Base-by-base conservation (phyloP, 2,113 vertebrate genomes). In the Sisor rabdophorus region DNA sequence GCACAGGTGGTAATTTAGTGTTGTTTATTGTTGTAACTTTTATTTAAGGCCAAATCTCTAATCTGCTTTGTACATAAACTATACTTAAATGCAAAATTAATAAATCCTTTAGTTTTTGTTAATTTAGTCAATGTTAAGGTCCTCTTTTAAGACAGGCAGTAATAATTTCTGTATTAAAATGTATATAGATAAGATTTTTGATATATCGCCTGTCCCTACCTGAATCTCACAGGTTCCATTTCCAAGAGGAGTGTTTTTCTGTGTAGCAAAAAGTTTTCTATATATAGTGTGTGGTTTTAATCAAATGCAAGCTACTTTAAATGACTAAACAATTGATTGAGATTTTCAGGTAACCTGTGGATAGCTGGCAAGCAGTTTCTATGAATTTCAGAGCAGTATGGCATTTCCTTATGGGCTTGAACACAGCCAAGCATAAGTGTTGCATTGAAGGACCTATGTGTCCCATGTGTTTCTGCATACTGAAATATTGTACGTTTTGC, bases 401-500 rank as follows among this genome's bases (percentile, higher is more conserved):
- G 8, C n/a, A 52, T 52, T 69, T 52, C 19, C 24, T 2, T 12
- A 17, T 48, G 63, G n/a, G 22, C 63, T 67, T 67, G 11, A n/a
- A 52, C 24, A 52, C 65, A 20, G 17, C 4, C 12, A 10, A 16
- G 24, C 19, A 20, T 50, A 68, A 68, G 47, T 48, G 22, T 28
- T 50, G 4, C 44, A 50, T 12, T 69, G 52, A 30, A 52, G 65
- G 22, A 17, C 44, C 24, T 11, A 12, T 69, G 15, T 48, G 15
- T 50, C 26, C 40, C 9, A 1, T 50, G 47, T 52, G 47, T 69
- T 69, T 24, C 65, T 10, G 3, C 65, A 69, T 69, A 4, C 47
- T 20, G 65, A 69, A 52, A 52, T 69, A 26, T 69, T 48, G 30
- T 52, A 52, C 30, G 47, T 30, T 19, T 69, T 69, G 65, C 65